Conservation (phyloP, 2,888 invertebrate genomes). For the Agelastica alni region DNA sequence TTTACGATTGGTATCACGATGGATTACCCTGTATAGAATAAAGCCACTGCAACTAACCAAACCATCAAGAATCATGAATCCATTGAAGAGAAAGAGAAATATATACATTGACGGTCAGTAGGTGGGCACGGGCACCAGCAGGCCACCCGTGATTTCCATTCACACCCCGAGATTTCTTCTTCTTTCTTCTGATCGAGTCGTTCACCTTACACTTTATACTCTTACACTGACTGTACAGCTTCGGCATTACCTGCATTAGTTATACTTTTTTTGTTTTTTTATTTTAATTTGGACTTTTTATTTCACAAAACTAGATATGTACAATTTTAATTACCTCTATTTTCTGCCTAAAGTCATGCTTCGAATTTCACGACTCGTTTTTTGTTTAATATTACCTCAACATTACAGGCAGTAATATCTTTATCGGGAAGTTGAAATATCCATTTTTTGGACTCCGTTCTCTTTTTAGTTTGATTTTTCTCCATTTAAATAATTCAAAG, state of each 20-base stretch:
- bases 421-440: too few species aligned
- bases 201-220: slow-evolving; percentile 28
- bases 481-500: too few species aligned
- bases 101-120: slow-evolving; percentile 44
- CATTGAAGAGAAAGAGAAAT: slow-evolving; percentile 29
- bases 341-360: too few species aligned
- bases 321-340: too few species aligned
- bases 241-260: slow-evolving; percentile 3
- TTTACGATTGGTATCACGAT: slow-evolving; percentile 1
- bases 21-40: slow-evolving; percentile 5
- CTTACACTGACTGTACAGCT: slow-evolving; percentile 5
- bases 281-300: too few species aligned
- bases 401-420: too few species aligned
- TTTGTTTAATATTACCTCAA: too few species aligned
- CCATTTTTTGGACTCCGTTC: too few species aligned
- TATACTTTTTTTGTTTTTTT: too few species aligned
- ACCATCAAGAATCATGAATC: slow-evolving; percentile 14
- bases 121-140: slow-evolving; percentile 42
- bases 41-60: slow-evolving; percentile 4
- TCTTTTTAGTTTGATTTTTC: too few species aligned
- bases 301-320: too few species aligned
- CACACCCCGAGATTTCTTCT: slow-evolving; percentile 41
- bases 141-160: slow-evolving; percentile 44
- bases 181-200: slow-evolving; percentile 25
- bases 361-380: too few species aligned